Conservation (phyloP, 2,113 vertebrate species). For the Synodontis membranacea region DNA sequence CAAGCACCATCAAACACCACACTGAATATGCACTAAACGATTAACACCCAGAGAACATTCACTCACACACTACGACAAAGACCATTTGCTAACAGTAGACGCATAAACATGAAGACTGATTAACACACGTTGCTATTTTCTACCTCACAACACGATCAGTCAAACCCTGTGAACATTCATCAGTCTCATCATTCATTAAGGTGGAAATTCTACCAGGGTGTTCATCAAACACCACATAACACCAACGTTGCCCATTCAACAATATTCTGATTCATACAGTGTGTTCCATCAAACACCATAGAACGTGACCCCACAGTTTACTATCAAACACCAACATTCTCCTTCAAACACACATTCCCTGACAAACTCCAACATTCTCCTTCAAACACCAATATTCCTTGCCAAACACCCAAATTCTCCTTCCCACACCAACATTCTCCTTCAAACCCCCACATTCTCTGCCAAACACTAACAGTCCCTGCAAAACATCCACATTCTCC, state of each 20-base stretch:
- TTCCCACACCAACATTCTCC: neutral
- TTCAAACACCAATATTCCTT: neutral
- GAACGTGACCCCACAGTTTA: no score
- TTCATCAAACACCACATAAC: neutral
- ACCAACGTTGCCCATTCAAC: neutral
- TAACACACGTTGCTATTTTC: neutral
- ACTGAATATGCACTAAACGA: neutral
- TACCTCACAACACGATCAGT: neutral
- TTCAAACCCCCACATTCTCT: neutral
- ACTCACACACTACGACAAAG: no score
- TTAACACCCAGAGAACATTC: neutral
- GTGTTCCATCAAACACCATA: neutral
- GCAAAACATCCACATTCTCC: neutral
- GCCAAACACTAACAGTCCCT: no score
- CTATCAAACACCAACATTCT: neutral
- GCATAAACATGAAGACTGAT: neutral
- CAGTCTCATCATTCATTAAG: neutral
- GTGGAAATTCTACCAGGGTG: neutral
- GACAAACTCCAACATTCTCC: neutral
- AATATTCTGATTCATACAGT: neutral
- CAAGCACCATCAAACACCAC: neutral
- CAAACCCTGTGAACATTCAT: neutral
- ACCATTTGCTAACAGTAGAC: neutral
- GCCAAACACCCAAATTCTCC: no score
- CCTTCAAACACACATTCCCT: neutral